phyloP scores from a whole-genome alignment of 2,113 vertebrate genomes.

The Anas platyrhynchos region DNA sequence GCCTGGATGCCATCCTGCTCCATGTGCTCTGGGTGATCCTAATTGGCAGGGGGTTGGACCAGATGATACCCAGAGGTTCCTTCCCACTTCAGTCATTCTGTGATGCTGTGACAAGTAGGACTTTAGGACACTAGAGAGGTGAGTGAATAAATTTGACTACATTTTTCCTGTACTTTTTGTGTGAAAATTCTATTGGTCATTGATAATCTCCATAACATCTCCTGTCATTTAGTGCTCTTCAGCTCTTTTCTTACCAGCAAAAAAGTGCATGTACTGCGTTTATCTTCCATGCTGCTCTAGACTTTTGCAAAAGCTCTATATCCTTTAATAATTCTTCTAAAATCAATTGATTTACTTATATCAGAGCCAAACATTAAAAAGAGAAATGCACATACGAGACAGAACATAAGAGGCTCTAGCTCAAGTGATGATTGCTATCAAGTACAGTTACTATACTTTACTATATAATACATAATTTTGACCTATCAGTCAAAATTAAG shows the following conservation, averaged over 20 bases:
- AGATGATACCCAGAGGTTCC: too few relatives aligned
- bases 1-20: too few relatives aligned
- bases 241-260: background rate
- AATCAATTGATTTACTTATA: background rate
- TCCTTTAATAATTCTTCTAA: accelerated
- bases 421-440: background rate
- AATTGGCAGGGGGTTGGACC: too few relatives aligned
- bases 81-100: too few relatives aligned
- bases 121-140: background rate
- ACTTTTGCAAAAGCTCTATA: background rate
- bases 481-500: background rate
- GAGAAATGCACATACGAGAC: background rate
- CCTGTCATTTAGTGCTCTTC: background rate
- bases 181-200: background rate
- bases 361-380: background rate
- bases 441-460: background rate
- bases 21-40: too few relatives aligned
- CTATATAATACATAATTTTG: too few relatives aligned
- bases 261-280: background rate
- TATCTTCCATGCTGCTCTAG: background rate
- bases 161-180: background rate
- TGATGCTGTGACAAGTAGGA: background rate
- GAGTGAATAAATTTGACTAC: background rate
- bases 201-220: background rate
- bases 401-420: background rate